Evolutionary conservation across 2,888 invertebrate genomes (phyloP).

Genomic region (Mesorhabditis spiculigera): DNA sequence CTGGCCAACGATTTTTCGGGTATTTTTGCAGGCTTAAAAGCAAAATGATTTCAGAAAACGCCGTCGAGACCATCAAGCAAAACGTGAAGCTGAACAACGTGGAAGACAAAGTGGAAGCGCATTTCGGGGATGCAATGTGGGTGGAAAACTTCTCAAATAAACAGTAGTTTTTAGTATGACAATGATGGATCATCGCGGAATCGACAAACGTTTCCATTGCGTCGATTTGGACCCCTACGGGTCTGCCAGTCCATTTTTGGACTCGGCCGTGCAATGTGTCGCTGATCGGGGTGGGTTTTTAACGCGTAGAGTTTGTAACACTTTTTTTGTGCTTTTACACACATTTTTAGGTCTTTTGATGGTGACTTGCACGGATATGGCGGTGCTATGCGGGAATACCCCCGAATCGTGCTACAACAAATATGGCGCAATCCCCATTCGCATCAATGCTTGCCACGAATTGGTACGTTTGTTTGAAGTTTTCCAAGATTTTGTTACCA

Average conservation of each 20-base stretch:
- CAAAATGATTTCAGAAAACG: slow-evolving; percentile 64
- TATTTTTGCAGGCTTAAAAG: neutral
- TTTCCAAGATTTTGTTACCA: neutral
- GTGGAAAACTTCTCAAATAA: slow-evolving; percentile 16
- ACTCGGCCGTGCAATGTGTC: slow-evolving; percentile 73
- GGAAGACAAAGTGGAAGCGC: slow-evolving; percentile 72
- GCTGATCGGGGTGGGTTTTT: slow-evolving; percentile 57
- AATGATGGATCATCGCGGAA: slow-evolving; percentile 76
- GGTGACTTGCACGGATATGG: slow-evolving; percentile 95
- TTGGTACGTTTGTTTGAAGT: slow-evolving; percentile 68
- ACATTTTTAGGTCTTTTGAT: slow-evolving; percentile 77
- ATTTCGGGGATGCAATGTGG: slow-evolving; percentile 82
- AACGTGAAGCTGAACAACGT: slow-evolving; percentile 78
- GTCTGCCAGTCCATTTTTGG: slow-evolving; percentile 85
- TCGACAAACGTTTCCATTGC: slow-evolving; percentile 74
- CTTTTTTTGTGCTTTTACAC: neutral
- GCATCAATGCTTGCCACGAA: slow-evolving; percentile 86
- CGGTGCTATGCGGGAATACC: slow-evolving; percentile 85
- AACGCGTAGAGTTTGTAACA: neutral
- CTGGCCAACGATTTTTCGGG: slow-evolving; percentile 69
- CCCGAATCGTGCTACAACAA: slow-evolving; percentile 88
- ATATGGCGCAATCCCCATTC: slow-evolving; percentile 85
- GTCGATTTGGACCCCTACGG: slow-evolving; percentile 97
- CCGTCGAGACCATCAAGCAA: slow-evolving; percentile 78
- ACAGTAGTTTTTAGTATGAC: slow-evolving; percentile 68